Conservation (phyloP, 2,888 invertebrate species). For the Tupiocoris notatus region DNA sequence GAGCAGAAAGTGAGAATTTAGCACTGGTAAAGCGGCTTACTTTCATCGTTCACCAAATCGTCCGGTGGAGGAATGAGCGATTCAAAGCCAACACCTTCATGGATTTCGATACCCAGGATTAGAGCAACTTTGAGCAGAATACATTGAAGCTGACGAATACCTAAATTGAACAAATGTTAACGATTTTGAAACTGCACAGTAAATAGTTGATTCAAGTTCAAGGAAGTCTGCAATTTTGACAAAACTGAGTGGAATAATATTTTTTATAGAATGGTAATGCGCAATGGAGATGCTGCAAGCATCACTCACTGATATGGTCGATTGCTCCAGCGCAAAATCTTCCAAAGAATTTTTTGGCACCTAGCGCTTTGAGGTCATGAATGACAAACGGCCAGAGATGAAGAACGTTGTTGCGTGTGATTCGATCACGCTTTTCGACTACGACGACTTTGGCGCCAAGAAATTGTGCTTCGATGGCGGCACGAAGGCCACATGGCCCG, state of each 20-base stretch:
- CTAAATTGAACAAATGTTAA: slow-evolving; percentile 52
- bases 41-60: slow-evolving; percentile 59
- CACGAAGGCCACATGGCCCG: slow-evolving; percentile 91
- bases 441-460: slow-evolving; percentile 94
- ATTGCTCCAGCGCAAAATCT: slow-evolving; percentile 98
- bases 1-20: no score
- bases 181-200: no score
- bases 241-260: no score
- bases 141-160: slow-evolving; percentile 91
- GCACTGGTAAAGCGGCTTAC: no score
- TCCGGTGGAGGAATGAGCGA: slow-evolving; percentile 74
- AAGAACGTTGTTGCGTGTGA: slow-evolving; percentile 94
- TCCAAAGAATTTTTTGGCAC: slow-evolving; percentile 97
- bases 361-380: slow-evolving; percentile 86
- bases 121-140: slow-evolving; percentile 93
- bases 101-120: slow-evolving; percentile 90
- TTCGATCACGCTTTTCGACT: slow-evolving; percentile 90
- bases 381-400: slow-evolving; percentile 99
- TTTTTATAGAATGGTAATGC: no score
- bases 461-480: slow-evolving; percentile 94
- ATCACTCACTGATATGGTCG: slow-evolving; percentile 90
- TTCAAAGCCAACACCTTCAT: slow-evolving; percentile 89
- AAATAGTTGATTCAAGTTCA: no score
- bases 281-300: no score
- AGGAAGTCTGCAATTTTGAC: no score